Evolutionary conservation across 2,797 vertebrate genomes (phyloP), one percentile per base, ranked within the genome.

Genomic region (Chanos chanos): DNA sequence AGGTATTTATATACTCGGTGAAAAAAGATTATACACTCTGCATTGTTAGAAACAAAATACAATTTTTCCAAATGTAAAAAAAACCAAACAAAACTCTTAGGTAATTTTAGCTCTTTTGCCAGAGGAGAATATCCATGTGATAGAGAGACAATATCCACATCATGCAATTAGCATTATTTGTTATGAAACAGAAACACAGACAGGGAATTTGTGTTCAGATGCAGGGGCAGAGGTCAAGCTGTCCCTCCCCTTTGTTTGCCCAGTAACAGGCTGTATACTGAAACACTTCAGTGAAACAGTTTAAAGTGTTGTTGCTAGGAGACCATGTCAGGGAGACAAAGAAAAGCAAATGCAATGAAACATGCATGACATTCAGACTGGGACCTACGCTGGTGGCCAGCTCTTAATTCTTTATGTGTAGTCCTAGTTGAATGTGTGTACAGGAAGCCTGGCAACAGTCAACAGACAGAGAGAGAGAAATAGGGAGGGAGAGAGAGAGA

Each of bases 291-390:
- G 4, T 59, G 57, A 60, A 66, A 51, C 65, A 64, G 51, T 61
- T 58, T 67, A 22, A 39, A 68, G 36, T 19, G 12, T 33, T 54
- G 83, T 85, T 83, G 82, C 85, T 76, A 5, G 41, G 85, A 81
- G 65, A 87, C 83, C 4, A 22, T 4, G 65, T 54, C 61, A 72
- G 55, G 66, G 81, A 82, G 62, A 81, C 77, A 79, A 81, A 79
- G 48, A 49, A 68, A 76, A 78, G 73, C 50, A 64, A 81, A 72
- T 59, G 66, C 70, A 78, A 77, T 84, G 72, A 86, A 85, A 82
- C 76, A 82, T 82, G 75, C 74, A 79, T 77, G 76, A 70, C 61
- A 58, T 28, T 71, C 65, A 52, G 64, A 50, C 55, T 7, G 19
- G 65, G 64, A 58, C 6, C 69, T 67, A 60, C 52, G 30, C 75